Percentiles rank a stretch among this genome's conserved stretches.
phyloP scores from a whole-genome alignment of 1,140 invertebrate genomes.

The Drosophila paulistorum region DNA sequence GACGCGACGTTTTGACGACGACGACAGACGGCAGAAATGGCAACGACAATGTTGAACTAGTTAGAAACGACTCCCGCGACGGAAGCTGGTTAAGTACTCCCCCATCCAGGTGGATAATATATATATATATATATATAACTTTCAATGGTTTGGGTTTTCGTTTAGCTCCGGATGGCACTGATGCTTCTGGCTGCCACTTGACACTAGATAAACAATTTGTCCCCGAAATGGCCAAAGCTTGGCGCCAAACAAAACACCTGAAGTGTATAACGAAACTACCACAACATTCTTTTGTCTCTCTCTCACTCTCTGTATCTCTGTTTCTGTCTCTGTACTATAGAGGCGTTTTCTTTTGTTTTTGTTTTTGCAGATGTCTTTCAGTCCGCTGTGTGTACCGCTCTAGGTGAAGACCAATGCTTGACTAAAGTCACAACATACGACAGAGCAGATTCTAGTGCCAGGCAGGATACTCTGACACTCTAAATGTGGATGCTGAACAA shows the following conservation, averaged over 20 bases:
- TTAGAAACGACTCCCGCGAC: conserved; percentile 10
- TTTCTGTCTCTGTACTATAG: too few relatives aligned
- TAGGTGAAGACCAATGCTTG: conserved; percentile 43
- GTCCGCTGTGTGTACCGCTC: conserved; percentile 37
- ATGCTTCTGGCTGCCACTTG: conserved; percentile 49
- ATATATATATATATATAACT: conserved; percentile 7
- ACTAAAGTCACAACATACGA: conserved; percentile 33
- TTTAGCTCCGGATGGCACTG: conserved; percentile 8
- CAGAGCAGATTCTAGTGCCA: conserved; percentile 3
- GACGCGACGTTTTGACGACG: background rate
- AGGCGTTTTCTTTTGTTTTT: background rate
- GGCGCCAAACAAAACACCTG: conserved; percentile 72
- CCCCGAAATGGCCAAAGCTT: conserved; percentile 71
- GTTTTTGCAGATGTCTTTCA: background rate
- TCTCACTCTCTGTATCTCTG: too few relatives aligned
- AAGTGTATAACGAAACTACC: conserved; percentile 19
- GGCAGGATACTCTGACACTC: conserved; percentile 13
- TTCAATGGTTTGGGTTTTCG: conserved; percentile 5
- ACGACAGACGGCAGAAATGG: background rate
- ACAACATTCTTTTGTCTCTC: conserved; percentile 3
- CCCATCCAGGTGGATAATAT: conserved; percentile 9
- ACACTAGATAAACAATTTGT: conserved; percentile 81
- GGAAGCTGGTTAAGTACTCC: conserved; percentile 20
- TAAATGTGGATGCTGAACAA: conserved; percentile 44
- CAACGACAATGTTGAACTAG: conserved; percentile 4